Base-by-base conservation (phyloP, 2,797 vertebrate species). In the Pseudochaenichthys georgianus region DNA sequence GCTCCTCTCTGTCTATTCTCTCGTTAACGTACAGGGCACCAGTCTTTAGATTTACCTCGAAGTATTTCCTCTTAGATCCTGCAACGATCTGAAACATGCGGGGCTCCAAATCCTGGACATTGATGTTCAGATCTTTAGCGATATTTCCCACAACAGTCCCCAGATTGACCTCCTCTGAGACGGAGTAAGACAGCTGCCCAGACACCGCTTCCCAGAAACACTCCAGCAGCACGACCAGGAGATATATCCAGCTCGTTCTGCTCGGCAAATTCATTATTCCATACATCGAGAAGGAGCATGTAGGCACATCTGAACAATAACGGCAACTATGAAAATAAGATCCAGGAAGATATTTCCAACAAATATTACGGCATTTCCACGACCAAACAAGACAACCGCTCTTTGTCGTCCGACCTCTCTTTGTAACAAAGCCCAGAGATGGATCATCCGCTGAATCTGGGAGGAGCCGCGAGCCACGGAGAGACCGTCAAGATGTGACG, bases 111-210 rank as follows among this genome's bases (percentile, higher is more conserved):
- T 94, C 94, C 77, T 93, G 91, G 38, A 96, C 88, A 73, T 95
- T 95, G 51, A 97, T 79, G 65, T 92, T 94, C 75, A 97, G 85
- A 63, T 96, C 96, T 42, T 77, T 89, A 0, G 94, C 95, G 87
- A 97, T 93, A 89, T 95, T 94, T 71, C 96, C 96, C 81, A 97
- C 95, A 70, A 94, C 85, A 19, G 95, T 90, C 5, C 96, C 96
- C 11, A 63, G 90, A 12, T 92, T 94, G 70, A 95, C 91, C 88
- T 97, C 96, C 90, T 97, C 96, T 45, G 82, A 93, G 66, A 96
- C 93, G 0, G 95, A 94, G 83, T 96, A 97, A 11, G 82, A 83
- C 55, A 94, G 78, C 61, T 93, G 91, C 11, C 84, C 89, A 31
- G 58, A 69, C 31, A 76, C 84, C 5, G 74, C n/a, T 48, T 73